Evolutionary conservation across 2,888 invertebrate species (phyloP).

Genomic region (Euspilapteryx auroguttella): DNA sequence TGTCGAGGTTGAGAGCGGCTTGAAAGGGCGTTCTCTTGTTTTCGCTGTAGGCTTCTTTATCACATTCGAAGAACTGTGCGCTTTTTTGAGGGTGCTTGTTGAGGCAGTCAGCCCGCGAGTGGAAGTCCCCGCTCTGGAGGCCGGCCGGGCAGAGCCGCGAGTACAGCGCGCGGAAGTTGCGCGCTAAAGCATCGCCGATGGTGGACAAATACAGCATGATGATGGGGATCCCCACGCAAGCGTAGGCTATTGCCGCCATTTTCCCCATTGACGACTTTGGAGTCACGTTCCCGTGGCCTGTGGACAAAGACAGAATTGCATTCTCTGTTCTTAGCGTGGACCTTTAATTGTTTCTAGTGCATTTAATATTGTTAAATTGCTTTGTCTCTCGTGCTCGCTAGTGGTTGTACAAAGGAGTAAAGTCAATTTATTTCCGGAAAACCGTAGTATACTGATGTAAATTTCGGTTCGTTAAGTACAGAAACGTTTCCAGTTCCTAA

Average conservation of each 20-base stretch:
- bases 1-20: constrained; percentile 41
- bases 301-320: constrained; percentile 10
- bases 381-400: too few relatives aligned
- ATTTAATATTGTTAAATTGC: too few relatives aligned
- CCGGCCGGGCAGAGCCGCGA: constrained; percentile 49
- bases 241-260: constrained; percentile 81
- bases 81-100: constrained; percentile 15
- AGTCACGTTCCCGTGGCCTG: constrained; percentile 85
- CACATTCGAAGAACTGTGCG: constrained; percentile 17
- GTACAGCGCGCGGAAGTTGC: constrained; percentile 73
- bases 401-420: too few relatives aligned
- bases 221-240: constrained; percentile 84
- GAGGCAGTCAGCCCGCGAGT: constrained; percentile 22
- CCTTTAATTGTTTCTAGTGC: not conserved
- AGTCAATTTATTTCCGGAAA: too few relatives aligned
- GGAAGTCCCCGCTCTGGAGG: constrained; percentile 17
- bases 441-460: too few relatives aligned
- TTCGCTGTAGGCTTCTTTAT: constrained; percentile 14
- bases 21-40: constrained; percentile 38
- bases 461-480: too few relatives aligned
- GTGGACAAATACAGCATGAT: constrained; percentile 87
- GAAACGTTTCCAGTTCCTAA: too few relatives aligned
- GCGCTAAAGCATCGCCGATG: constrained; percentile 83
- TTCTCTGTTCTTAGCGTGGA: not conserved
- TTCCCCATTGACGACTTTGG: constrained; percentile 81